These are phyloP conservation scores for Mesopsocus fuscifrons DNA, from an alignment of 2,888 invertebrate genomes.

Conservation along the genomic window DNA sequence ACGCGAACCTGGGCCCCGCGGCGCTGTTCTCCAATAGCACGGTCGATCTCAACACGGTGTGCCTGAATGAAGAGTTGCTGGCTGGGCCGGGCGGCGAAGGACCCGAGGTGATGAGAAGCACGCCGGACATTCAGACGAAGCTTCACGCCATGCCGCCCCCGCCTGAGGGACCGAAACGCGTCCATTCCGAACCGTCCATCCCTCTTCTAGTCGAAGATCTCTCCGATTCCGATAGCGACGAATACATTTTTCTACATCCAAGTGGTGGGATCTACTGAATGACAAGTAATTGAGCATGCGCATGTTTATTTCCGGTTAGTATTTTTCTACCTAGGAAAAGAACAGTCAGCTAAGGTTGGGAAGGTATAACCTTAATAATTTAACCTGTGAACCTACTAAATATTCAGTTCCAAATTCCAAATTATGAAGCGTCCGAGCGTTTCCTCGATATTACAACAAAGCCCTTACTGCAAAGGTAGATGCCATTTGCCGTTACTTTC, in stretches of 20 bases:
- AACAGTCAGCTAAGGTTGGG: no score
- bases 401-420: no score
- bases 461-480: no score
- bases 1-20: conserved; percentile 42
- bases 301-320: no score
- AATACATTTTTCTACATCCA: background rate
- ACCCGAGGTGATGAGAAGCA: conserved; percentile 34
- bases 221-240: background rate
- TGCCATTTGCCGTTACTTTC: no score
- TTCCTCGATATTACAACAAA: no score
- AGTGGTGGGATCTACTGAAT: no score
- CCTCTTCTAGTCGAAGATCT: conserved; percentile 30
- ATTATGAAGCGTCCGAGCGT: no score
- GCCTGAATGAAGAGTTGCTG: conserved; percentile 54
- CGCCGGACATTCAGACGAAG: conserved; percentile 36
- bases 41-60: conserved; percentile 62
- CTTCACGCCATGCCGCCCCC: conserved; percentile 25
- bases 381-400: no score
- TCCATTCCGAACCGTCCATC: conserved; percentile 44
- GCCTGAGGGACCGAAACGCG: conserved; percentile 28
- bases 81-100: conserved; percentile 23
- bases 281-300: no score
- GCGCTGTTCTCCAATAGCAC: conserved; percentile 76
- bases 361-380: no score
- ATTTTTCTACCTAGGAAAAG: no score